phyloP scores from a whole-genome alignment of 2,888 invertebrate genomes.

The Pseudeuparius sepicola region DNA sequence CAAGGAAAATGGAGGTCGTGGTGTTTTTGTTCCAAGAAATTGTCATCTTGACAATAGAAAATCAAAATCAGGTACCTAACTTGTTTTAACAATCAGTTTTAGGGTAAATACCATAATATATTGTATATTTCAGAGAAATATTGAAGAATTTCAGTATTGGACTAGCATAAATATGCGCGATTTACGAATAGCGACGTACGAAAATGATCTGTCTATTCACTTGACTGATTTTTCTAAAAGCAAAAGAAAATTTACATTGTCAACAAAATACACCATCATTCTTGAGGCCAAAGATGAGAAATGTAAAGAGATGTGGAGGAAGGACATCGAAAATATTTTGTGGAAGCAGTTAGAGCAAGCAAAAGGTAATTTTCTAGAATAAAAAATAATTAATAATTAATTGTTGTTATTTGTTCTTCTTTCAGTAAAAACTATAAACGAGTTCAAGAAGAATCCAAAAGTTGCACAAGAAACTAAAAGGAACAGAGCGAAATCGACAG shows the following conservation, averaged over 20 bases:
- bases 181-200: constrained; percentile 30
- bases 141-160: constrained; percentile 30
- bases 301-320: constrained; percentile 31
- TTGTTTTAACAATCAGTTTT: too few relatives aligned
- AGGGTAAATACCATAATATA: too few relatives aligned
- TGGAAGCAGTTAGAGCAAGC: constrained; percentile 32
- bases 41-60: constrained; percentile 30
- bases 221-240: constrained; percentile 30
- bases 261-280: constrained; percentile 25
- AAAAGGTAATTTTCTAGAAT: constrained; percentile 28
- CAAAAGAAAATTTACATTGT: constrained; percentile 23
- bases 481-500: constrained; percentile 15
- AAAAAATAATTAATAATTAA: constrained; percentile 2
- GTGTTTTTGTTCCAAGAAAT: constrained; percentile 35
- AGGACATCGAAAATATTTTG: constrained; percentile 30
- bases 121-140: constrained; percentile 24
- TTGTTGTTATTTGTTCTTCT: constrained; percentile 3
- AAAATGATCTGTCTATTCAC: constrained; percentile 27
- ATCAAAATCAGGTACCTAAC: too few relatives aligned
- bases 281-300: constrained; percentile 31
- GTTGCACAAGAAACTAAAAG: background rate
- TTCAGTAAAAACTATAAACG: too few relatives aligned
- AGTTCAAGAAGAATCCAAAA: background rate
- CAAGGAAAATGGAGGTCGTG: constrained; percentile 30
- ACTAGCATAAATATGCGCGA: constrained; percentile 32